Evolutionary conservation across 2,888 invertebrate genomes (phyloP).

Genomic region (Nineta flava): DNA sequence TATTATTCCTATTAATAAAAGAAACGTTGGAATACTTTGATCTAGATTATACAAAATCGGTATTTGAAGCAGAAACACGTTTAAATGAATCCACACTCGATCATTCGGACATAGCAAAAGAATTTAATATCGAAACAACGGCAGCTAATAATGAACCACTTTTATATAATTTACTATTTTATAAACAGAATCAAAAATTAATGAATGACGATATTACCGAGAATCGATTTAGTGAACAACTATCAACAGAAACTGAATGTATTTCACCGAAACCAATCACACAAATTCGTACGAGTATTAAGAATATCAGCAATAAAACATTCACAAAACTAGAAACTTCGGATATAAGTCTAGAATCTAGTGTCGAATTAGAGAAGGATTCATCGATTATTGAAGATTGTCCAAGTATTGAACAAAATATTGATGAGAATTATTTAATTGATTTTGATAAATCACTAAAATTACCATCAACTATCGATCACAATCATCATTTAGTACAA

Average conservation of each 20-base stretch:
- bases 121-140: conserved; percentile 6
- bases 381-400: conserved; percentile 21
- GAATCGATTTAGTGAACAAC: background rate
- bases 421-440: conserved; percentile 8
- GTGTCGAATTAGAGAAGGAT: background rate
- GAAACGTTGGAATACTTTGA: conserved; percentile 72
- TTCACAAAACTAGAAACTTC: background rate
- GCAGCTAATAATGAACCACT: background rate
- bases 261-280: conserved; percentile 6
- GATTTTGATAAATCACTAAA: conserved; percentile 9
- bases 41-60: conserved; percentile 62
- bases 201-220: background rate
- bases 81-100: conserved; percentile 38
- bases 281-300: conserved; percentile 1
- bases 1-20: conserved; percentile 48
- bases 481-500: background rate
- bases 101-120: conserved; percentile 7
- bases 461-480: background rate
- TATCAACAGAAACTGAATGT: background rate
- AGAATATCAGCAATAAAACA: background rate
- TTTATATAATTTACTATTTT: background rate
- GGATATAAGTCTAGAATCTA: background rate
- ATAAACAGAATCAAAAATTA: background rate
- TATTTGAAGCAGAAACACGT: conserved; percentile 67
- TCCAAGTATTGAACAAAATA: conserved; percentile 1